Evolutionary conservation across 2,797 vertebrate genomes (phyloP), one percentile per base, ranked within the genome.

Genomic region (Squalus acanthias): DNA sequence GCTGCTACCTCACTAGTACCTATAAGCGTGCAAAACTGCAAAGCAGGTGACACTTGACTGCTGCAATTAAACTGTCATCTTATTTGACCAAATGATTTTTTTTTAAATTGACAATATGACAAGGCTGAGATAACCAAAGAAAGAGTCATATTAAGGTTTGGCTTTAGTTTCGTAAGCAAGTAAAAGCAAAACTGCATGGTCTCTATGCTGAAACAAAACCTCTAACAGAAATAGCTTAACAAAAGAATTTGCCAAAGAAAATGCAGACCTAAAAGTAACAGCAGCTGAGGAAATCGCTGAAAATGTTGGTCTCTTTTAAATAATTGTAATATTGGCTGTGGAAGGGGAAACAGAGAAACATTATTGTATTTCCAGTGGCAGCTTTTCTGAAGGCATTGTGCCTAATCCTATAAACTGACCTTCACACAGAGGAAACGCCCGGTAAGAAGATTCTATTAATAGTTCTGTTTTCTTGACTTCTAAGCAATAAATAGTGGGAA

Each of bases 401-500:
- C 50, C 26, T 95, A 76, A 95, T 95, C 94, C 94, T 95, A 57
- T 95, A 76, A 95, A 76, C 94, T 95, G 94, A 95, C 94, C 94
- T 95, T 95, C 94, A 95, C 53, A 57, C 26, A 20, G 70, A 95
- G 94, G 94, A 95, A 95, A 95, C 50, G 70, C 94, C 94, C 94
- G 26, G 33, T 70, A 95, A 91, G 94, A 74, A 57, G 94, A 76
- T 57, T 33, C 94, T 95, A 95, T 76, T 95, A 74, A 95, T 95
- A 72, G 94, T 95, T 76, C 15, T 95, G 46, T 95, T 95, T 76
- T n/a, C 70, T 95, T 95, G 94, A 95, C 70, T 95, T 72, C 69
- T 76, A 95, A 74, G 94, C 70, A 95, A 95, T 95, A 95, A 95
- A 95, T 95, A 76, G 94, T 95, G 94, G 94, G 94, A 95, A 74